Base-by-base conservation (phyloP, 2,888 invertebrate species). In the Drosophila pseudotakahashii region DNA sequence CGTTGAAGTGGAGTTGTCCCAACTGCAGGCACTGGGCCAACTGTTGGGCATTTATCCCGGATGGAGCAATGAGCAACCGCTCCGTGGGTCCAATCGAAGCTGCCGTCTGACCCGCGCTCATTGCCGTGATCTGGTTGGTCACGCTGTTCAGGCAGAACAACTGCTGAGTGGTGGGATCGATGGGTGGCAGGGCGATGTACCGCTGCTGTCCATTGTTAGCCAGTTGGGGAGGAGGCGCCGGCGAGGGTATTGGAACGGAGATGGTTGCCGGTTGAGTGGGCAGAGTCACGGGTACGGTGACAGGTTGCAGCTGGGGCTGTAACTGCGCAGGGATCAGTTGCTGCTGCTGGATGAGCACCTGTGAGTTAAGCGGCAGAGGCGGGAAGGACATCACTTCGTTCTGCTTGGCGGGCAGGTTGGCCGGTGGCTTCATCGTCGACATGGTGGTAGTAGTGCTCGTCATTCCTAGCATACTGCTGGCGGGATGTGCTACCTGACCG, bases 11-110 rank as follows among this genome's bases (percentile, higher is more conserved):
- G 34, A 92, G 89, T 72, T 92, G 92, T 0, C 92, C 92, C 69
- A 92, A 89, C 23, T 91, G 90, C 61, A 92, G 70, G 63, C 92
- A 92, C 60, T 92, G 91, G 0, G 92, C 91, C 71, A 92, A 58
- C 73, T 92, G 92, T 64, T 92, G 92, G 0, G 92, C 92, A 84
- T 92, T 92, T 9, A 92, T 92, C 11, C 92, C 92, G 1, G 91
- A 91, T 0, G 92, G 92, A 1, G 92, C 92, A 37, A 92, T 92
- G 19, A 92, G 70, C 36, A 92, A 61, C 3, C 92, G 86, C 71
- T 92, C 92, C 77, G 92, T 88, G n/a, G 92, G 91, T 1, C 90
- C 91, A 42, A 92, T 84, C 2, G 92, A 90, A 0, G 92, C 92
- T 0, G 92, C 90, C 3, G 92, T 92, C 70, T 92, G 91, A 2